Evolutionary conservation across 2,888 invertebrate genomes (phyloP).

Genomic region (Rhingia rostrata): DNA sequence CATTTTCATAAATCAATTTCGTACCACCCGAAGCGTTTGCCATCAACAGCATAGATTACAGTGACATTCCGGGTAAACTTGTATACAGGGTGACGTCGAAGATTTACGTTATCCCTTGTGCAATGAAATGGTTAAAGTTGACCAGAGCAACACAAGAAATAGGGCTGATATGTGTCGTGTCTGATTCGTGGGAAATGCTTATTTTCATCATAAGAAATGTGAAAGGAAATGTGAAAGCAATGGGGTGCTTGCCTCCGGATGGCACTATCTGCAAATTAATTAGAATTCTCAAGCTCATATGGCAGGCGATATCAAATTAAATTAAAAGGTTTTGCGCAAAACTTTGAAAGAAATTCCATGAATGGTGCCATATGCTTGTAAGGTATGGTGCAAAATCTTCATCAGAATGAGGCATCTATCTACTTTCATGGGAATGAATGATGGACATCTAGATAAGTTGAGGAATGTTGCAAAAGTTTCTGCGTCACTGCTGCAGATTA

Average conservation of each 20-base stretch:
- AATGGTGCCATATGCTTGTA: not conserved
- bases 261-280: constrained; percentile 27
- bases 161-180: not conserved
- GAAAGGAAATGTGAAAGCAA: constrained; percentile 13
- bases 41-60: constrained; percentile 67
- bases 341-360: constrained; percentile 2
- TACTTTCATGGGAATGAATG: not conserved
- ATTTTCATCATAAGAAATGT: not conserved
- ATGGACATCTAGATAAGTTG: not conserved
- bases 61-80: constrained; percentile 37
- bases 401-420: not conserved
- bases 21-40: constrained; percentile 68
- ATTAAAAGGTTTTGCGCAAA: constrained; percentile 26
- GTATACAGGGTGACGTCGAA: constrained; percentile 8
- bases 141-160: constrained; percentile 15
- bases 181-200: not conserved
- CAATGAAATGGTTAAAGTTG: constrained; percentile 23
- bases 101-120: constrained; percentile 32
- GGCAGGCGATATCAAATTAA: constrained; percentile 24
- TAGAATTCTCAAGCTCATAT: constrained; percentile 25
- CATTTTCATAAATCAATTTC: constrained; percentile 73
- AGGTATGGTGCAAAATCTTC: too few relatives aligned
- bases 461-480: constrained; percentile 1
- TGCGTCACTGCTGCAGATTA: not conserved
- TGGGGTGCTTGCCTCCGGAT: constrained; percentile 11